Conservation (phyloP, 2,113 vertebrate genomes). For the Actinemys pallida region DNA sequence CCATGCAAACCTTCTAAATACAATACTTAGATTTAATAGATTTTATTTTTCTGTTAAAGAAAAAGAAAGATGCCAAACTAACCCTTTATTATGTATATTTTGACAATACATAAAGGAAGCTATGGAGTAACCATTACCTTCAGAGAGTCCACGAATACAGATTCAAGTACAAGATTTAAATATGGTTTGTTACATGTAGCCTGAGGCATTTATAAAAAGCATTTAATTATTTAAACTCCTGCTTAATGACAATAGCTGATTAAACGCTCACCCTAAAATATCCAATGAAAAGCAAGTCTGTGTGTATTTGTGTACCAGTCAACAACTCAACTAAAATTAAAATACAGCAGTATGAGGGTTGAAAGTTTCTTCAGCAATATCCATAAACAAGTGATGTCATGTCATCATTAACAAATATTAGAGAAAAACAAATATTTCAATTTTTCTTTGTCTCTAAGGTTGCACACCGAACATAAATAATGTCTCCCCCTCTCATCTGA, state of each 20-base stretch:
- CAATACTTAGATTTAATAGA: not conserved
- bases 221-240: slow-evolving; percentile 13
- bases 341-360: not conserved
- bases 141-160: not conserved
- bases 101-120: not conserved
- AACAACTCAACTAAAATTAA: not conserved
- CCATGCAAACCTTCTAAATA: not conserved
- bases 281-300: not conserved
- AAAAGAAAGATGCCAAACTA: fast-evolving
- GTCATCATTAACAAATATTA: not conserved
- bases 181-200: not conserved
- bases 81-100: not conserved
- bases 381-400: not conserved
- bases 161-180: slow-evolving; percentile 35
- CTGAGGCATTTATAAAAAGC: slow-evolving; percentile 13
- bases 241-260: slow-evolving; percentile 50
- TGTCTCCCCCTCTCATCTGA: not conserved
- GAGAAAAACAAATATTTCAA: not conserved
- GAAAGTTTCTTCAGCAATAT: not conserved
- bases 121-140: not conserved
- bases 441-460: not conserved
- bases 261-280: not conserved
- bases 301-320: not conserved
- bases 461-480: not conserved
- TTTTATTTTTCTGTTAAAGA: fast-evolving